Evolutionary conservation across 2,888 invertebrate species (phyloP).

Genomic region (Chalcis sispes): DNA sequence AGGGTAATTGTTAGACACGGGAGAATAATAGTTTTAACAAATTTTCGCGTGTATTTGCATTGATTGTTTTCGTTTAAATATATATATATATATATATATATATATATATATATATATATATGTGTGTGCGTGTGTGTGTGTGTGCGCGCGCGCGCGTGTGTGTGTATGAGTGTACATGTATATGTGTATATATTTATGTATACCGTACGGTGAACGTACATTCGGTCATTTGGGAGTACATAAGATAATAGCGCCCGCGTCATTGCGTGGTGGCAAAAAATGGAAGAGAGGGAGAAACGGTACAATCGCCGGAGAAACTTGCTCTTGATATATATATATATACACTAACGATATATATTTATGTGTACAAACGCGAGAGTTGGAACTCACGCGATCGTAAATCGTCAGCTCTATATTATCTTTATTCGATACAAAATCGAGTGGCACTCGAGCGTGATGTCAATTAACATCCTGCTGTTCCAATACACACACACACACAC

Average conservation of each 20-base stretch:
- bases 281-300: background rate
- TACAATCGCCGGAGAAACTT: conserved; percentile 1
- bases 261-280: background rate
- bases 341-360: background rate
- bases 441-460: background rate
- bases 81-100: too few species aligned
- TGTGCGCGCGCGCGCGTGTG: too few species aligned
- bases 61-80: background rate
- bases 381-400: conserved; percentile 24
- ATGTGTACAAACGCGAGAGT: background rate
- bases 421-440: conserved; percentile 29
- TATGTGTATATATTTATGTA: too few species aligned
- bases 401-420: conserved; percentile 22
- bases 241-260: conserved; percentile 32
- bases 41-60: background rate
- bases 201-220: background rate
- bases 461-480: conserved; percentile 15
- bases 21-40: conserved; percentile 1
- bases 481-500: too few species aligned
- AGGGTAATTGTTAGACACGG: background rate
- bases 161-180: too few species aligned
- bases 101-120: too few species aligned
- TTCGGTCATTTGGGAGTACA: conserved; percentile 23
- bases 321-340: too few species aligned
- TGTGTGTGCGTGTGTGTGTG: too few species aligned